A percentile compares a stretch with the other conserved stretches of the same genome.
Evolutionary conservation across 2,113 vertebrate genomes (phyloP).

Genomic region (Dasyurus viverrinus): DNA sequence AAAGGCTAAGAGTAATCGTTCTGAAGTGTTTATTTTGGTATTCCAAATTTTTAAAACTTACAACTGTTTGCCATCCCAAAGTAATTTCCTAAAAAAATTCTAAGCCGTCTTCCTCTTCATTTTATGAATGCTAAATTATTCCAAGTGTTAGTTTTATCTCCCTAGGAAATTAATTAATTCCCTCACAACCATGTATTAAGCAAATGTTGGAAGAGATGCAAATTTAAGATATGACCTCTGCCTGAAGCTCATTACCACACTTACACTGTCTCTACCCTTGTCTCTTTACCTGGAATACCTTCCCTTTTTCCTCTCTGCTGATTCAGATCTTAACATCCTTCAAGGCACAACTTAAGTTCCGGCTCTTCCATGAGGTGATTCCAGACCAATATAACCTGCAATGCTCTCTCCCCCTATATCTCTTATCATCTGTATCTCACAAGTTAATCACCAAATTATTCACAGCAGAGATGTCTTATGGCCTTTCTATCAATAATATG

Average conservation of each 20-base stretch:
- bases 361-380: neutral
- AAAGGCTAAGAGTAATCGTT: neutral
- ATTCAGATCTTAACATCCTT: neutral
- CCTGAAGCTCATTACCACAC: neutral
- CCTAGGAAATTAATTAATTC: neutral
- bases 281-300: neutral
- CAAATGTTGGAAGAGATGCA: neutral
- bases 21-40: neutral
- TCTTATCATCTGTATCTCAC: neutral
- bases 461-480: neutral
- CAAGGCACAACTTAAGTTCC: neutral
- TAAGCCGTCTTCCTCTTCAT: neutral
- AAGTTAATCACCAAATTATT: neutral
- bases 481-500: neutral
- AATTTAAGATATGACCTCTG: neutral
- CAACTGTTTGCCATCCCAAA: neutral
- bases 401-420: neutral
- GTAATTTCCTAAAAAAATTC: neutral
- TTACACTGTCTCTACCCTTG: neutral
- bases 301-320: neutral
- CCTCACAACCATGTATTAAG: neutral
- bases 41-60: neutral
- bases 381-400: neutral
- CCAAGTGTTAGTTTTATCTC: neutral
- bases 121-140: neutral